Conservation (phyloP, 1,140 invertebrate genomes). For the Drosophila sulfurigaster region DNA sequence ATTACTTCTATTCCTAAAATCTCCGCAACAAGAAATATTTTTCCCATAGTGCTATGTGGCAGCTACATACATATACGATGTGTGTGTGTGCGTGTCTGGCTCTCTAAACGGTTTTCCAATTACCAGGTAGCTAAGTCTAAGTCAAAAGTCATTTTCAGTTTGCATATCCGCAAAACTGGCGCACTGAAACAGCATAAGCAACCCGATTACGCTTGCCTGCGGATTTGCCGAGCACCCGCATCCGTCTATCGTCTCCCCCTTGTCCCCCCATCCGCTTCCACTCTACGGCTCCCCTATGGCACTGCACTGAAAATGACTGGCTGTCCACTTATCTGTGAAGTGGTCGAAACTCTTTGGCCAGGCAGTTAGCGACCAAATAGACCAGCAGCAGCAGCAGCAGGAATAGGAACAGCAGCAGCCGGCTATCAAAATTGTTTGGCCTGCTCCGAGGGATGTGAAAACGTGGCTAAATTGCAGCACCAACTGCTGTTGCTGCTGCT, state of each 20-base stretch:
- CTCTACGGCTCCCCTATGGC: neutral
- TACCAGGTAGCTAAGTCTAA: constrained; percentile 55
- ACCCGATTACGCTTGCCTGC: constrained; percentile 45
- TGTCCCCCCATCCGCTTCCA: neutral
- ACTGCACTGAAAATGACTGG: constrained; percentile 6
- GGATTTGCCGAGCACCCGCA: constrained; percentile 29
- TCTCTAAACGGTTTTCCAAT: constrained; percentile 75
- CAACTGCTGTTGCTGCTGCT: no score
- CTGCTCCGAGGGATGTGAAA: constrained; percentile 8
- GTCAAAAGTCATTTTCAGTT: constrained; percentile 78
- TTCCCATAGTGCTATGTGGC: neutral
- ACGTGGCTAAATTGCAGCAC: constrained; percentile 10
- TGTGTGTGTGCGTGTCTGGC: constrained; percentile 27
- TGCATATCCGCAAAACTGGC: constrained; percentile 66
- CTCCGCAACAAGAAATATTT: no score
- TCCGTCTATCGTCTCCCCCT: neutral
- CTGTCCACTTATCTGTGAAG: constrained; percentile 23
- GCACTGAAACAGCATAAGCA: constrained; percentile 44
- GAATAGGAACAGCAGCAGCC: neutral
- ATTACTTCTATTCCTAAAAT: no score
- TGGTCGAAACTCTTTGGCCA: constrained; percentile 16
- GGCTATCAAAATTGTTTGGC: constrained; percentile 21
- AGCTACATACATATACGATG: neutral
- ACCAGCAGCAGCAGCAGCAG: constrained; percentile 5
- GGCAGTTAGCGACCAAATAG: constrained; percentile 16